Percentiles rank a stretch among this genome's conserved stretches.
These are phyloP conservation scores for Gnatocerus cornutus DNA, from an alignment of 2,888 invertebrate genomes.

Conservation along the genomic window DNA sequence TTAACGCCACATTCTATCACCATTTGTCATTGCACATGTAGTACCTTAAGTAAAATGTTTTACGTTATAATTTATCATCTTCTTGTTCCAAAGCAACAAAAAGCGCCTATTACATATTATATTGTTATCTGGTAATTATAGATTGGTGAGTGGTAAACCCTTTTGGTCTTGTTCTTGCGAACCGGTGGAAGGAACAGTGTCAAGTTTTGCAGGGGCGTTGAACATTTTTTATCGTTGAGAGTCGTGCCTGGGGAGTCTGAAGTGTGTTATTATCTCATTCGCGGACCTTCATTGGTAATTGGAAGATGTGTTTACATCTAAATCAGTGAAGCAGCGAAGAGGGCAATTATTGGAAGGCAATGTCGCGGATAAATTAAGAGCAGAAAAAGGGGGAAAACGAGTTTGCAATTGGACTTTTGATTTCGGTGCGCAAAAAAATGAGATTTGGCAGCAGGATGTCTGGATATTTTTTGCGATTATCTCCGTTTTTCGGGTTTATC, in stretches of 20 bases:
- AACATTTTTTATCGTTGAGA: slow-evolving; percentile 58
- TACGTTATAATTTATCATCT: slow-evolving; percentile 8
- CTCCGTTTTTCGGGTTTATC: neutral
- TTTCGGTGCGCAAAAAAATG: too few species aligned
- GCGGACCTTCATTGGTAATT: slow-evolving; percentile 61
- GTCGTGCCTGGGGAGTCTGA: slow-evolving; percentile 60
- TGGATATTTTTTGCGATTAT: neutral
- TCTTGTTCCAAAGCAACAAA: neutral
- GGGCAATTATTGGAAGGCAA: neutral
- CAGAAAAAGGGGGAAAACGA: too few species aligned
- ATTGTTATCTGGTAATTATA: slow-evolving; percentile 43
- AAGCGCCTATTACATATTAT: slow-evolving; percentile 1
- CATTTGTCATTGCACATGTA: too few species aligned
- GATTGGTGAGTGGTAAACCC: slow-evolving; percentile 23
- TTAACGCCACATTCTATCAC: too few species aligned
- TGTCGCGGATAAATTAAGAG: too few species aligned
- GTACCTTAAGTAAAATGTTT: too few species aligned
- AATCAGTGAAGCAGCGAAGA: slow-evolving; percentile 48
- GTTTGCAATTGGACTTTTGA: too few species aligned
- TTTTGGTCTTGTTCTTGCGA: slow-evolving; percentile 34
- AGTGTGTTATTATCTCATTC: slow-evolving; percentile 65
- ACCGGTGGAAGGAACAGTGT: slow-evolving; percentile 50
- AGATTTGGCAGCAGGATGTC: too few species aligned
- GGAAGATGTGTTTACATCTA: slow-evolving; percentile 61
- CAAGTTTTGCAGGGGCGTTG: slow-evolving; percentile 61